Base-by-base conservation (phyloP, 2,113 vertebrate genomes). In the Sturnira hondurensis region DNA sequence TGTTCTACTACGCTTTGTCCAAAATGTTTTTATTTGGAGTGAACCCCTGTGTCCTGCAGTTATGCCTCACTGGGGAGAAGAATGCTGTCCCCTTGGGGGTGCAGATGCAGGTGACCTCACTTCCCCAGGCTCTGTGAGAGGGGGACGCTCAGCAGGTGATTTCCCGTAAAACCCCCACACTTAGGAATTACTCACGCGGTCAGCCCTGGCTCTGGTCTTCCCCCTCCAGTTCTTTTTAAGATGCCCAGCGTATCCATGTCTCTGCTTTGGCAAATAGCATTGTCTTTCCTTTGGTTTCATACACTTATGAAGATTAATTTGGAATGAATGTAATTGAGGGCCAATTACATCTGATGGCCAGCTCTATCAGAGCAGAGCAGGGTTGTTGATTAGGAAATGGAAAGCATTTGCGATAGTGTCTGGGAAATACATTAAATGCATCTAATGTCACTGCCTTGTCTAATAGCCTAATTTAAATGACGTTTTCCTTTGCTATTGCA, bases 321-420 rank as follows among this genome's bases (percentile, higher is more conserved):
- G 93, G 83, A 97, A 93, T 89, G 94, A 97, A 87, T 96, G 91
- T 96, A 95, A 96, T 97, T 95, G 91, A 97, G 93, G 95, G 74
- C 89, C 93, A 97, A 87, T 97, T 96, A 96, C 76, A 90, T 97
- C 74, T 85, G 91, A 92, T 97, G 95, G 94, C 65, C 84, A 97
- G 80, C 96, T 94, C 93, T 97, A 36, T 96, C 96, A 97, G 95
- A 95, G 76, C 47, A 91, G 89, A 96, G 91, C 86, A 68, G 86
- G 90, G 67, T 56, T 96, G 97, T 52, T 97, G 96, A 94, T 96
- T 96, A 94, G 89, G 83, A 97, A 97, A 92, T 95, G 89, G 96
- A 95, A 96, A 94, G 52, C 96, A 94, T 95, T 97, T 96, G 93
- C 96, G 58, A 74, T 76, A 74, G 96, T 87, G 91, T 96, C 97